phyloP scores from a whole-genome alignment of 2,797 vertebrate species.

The Trichosurus vulpecula region DNA sequence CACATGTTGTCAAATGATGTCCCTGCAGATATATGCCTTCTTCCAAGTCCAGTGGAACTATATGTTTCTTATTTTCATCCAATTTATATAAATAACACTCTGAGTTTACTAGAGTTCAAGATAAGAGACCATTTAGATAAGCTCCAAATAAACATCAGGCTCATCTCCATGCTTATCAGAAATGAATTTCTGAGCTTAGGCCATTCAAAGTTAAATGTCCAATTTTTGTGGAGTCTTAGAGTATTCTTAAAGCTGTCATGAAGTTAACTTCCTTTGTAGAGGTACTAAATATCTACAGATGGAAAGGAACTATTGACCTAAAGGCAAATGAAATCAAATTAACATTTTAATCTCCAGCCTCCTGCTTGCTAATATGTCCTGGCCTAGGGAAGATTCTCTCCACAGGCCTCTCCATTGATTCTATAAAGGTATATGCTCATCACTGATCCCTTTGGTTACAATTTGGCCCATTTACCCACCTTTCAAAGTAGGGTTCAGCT shows the following conservation, averaged over 20 bases:
- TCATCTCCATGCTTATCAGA: slow-evolving; percentile 42
- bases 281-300: slow-evolving; percentile 28
- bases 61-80: slow-evolving; percentile 28
- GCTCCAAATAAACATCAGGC: slow-evolving; percentile 30
- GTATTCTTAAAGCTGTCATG: slow-evolving; percentile 41
- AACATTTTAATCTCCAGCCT: not conserved
- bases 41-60: not conserved
- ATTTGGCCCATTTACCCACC: slow-evolving; percentile 11
- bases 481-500: not conserved
- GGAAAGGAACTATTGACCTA: slow-evolving; percentile 23
- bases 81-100: slow-evolving; percentile 30
- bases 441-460: not conserved
- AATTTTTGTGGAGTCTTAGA: slow-evolving; percentile 18
- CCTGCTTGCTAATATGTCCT: slow-evolving; percentile 22
- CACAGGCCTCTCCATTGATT: not conserved
- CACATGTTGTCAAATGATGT: slow-evolving; percentile 22
- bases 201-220: not conserved
- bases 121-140: slow-evolving; percentile 61
- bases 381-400: slow-evolving; percentile 32
- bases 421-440: slow-evolving; percentile 10
- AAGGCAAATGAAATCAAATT: slow-evolving; percentile 16
- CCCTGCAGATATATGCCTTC: slow-evolving; percentile 25
- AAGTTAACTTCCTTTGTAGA: slow-evolving; percentile 45
- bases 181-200: slow-evolving; percentile 42
- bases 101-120: slow-evolving; percentile 34